These are phyloP conservation scores for Aythya baeri DNA, from an alignment of 2,113 vertebrate species.

Conservation along the genomic window DNA sequence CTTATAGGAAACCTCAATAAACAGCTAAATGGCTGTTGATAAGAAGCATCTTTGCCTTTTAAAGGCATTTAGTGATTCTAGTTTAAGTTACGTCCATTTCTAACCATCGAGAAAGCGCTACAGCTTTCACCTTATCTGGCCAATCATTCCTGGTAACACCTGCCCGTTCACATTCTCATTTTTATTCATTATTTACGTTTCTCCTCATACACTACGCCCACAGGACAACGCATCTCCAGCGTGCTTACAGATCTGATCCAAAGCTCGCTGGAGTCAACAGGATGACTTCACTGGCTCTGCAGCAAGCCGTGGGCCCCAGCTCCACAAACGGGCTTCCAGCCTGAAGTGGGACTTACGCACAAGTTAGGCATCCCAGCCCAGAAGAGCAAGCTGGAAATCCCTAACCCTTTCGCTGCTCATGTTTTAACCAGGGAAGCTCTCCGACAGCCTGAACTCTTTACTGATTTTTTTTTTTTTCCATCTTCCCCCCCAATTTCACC, in stretches of 20 bases:
- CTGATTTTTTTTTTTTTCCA: background rate
- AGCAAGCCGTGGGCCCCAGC: slow-evolving; percentile 4
- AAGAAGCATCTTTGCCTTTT: background rate
- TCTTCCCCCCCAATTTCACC: too few species aligned
- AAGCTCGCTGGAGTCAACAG: slow-evolving; percentile 50
- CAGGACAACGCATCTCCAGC: slow-evolving; percentile 47
- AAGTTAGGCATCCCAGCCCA: slow-evolving; percentile 62
- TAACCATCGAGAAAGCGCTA: background rate
- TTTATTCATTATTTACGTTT: slow-evolving; percentile 43
- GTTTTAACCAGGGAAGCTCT: background rate
- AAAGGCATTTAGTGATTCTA: background rate
- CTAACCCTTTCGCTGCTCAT: slow-evolving; percentile 52
- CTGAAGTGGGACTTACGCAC: slow-evolving; percentile 53
- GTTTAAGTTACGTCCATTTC: background rate
- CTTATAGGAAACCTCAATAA: slow-evolving; percentile 29
- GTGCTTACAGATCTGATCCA: slow-evolving; percentile 21
- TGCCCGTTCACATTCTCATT: background rate
- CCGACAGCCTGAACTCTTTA: background rate
- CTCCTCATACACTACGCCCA: slow-evolving; percentile 29
- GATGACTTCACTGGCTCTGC: slow-evolving; percentile 62
- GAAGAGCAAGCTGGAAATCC: slow-evolving; percentile 11
- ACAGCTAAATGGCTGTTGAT: background rate
- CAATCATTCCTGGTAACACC: slow-evolving; percentile 40
- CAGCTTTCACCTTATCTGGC: background rate
- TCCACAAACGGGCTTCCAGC: slow-evolving; percentile 13